Evolutionary conservation across 37 sponge, comb jelly and placozoan species (phyloP), one percentile per base, ranked within the genome.

Genomic region (Hormiphora californensis): DNA sequence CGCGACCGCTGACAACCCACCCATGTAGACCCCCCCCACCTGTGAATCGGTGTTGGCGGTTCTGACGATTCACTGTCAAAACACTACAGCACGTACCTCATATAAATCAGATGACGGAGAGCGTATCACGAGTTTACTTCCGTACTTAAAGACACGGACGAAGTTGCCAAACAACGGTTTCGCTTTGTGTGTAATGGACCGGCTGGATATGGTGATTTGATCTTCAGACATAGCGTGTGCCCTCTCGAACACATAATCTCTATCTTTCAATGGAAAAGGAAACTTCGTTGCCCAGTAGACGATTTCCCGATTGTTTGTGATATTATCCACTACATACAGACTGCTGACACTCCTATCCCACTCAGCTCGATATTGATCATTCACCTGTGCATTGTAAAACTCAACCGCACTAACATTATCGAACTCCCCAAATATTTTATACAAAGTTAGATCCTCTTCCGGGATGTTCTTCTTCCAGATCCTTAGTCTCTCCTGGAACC

Each of bases 271-370:
- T 4, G 81, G 81, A 21, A 73, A 73, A 25, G 81, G 81, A 33
- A 73, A 73, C 81, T 73, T 73, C 3, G 81, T 73, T 9, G 81
- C 81, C 81, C 81, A 73, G 46, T 73, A 73, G 9, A 73, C 44
- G 25, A 73, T 33, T 46, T 73, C 81, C 17, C 44, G 41, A 46
- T 73, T 73, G 44, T 73, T 73, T 1, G 81, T 73, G 46, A 73
- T 73, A 28, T 73, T 73, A 46, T 73, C 81, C 8, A 73, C 81
- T 12, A 73, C 81, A 17, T 73, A 73, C 81, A 73, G 43, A 73
- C 81, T 73, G 81, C 81, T 73, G 25, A 73, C 81, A 9, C 46
- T 43, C 38, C 43, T 73, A 36, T 73, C 81, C 81, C 81, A 73
- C 1, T 22, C 46, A 21, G 46, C 21, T 22, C 81, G 43, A 17